Evolutionary conservation across 2,113 vertebrate species (phyloP).

Genomic region (Castor canadensis): DNA sequence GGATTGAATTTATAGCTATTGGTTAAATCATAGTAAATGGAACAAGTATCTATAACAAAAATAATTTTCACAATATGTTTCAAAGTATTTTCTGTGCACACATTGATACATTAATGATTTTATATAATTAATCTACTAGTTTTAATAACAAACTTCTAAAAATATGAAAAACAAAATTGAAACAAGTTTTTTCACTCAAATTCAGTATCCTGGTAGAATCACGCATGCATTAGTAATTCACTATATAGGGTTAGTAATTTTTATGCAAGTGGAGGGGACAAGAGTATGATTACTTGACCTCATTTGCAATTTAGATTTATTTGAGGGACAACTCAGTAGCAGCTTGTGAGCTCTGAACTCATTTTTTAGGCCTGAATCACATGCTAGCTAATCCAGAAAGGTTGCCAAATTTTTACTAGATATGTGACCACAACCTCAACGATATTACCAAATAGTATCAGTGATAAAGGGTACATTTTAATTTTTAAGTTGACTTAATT

Average conservation of each 20-base stretch:
- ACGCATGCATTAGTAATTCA: neutral
- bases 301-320: neutral
- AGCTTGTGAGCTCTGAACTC: neutral
- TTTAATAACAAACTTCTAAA: neutral
- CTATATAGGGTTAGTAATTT: neutral
- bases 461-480: neutral
- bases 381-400: slow-evolving; percentile 18
- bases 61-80: neutral
- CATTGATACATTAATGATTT: neutral
- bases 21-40: neutral
- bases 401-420: neutral
- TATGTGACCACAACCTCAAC: neutral
- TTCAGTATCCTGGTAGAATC: neutral
- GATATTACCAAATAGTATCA: neutral
- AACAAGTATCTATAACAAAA: neutral
- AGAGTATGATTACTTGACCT: neutral
- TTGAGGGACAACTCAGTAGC: neutral
- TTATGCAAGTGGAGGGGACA: neutral
- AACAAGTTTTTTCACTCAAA: neutral
- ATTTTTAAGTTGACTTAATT: slow-evolving; percentile 19
- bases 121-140: neutral
- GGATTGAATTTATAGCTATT: neutral
- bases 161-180: neutral
- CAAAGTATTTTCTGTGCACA: neutral
- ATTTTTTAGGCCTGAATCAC: neutral